These are phyloP conservation scores for Hippocampus kuda DNA, from an alignment of 2,797 vertebrate species.

Conservation along the genomic window DNA sequence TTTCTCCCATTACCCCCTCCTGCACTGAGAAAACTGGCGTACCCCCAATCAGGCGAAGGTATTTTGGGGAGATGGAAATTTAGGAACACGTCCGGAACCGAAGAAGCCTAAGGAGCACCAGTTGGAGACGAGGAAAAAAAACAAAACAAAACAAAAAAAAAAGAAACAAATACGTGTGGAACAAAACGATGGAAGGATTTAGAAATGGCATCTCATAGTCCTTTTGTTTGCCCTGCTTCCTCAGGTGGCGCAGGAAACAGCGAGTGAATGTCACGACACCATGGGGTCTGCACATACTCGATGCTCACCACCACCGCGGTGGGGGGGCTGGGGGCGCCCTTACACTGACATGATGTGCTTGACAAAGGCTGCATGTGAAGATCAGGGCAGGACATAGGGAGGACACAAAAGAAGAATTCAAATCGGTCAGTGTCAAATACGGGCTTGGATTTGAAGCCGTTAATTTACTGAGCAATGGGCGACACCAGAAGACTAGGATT, in stretches of 20 bases:
- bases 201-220: constrained; percentile 72
- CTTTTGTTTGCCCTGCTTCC: constrained; percentile 64
- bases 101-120: constrained; percentile 47
- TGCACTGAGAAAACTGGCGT: constrained; percentile 40
- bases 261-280: constrained; percentile 70
- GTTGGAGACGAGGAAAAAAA: constrained; percentile 49
- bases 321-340: constrained; percentile 43
- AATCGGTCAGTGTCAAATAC: not conserved
- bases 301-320: constrained; percentile 48
- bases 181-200: constrained; percentile 58
- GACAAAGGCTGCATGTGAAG: constrained; percentile 80
- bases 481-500: not conserved
- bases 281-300: constrained; percentile 68
- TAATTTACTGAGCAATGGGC: not conserved
- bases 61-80: constrained; percentile 20
- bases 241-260: constrained; percentile 62
- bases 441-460: not conserved
- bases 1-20: constrained; percentile 42
- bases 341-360: constrained; percentile 98
- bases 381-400: constrained; percentile 23
- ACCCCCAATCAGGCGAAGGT: constrained; percentile 25
- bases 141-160: not conserved
- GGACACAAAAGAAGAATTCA: constrained; percentile 15
- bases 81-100: constrained; percentile 36
- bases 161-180: constrained; percentile 15